Conservation (phyloP, 2,888 invertebrate species). For the Kuschelorhynchus macadamiae region DNA sequence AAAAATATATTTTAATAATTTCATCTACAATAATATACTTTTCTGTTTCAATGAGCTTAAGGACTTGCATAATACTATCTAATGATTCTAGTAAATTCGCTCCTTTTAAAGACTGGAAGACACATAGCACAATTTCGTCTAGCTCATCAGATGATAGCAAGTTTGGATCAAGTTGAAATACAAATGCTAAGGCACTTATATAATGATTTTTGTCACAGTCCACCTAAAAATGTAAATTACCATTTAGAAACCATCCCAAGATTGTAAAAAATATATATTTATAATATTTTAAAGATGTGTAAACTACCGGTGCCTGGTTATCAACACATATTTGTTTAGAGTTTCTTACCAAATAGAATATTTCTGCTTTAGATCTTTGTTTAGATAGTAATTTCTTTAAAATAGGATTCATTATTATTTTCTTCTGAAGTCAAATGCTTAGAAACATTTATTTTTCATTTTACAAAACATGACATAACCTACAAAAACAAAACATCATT, state of each 20-base stretch:
- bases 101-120: slow-evolving; percentile 14
- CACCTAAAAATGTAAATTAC: slow-evolving; percentile 11
- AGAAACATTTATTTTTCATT: no score
- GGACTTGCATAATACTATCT: background rate
- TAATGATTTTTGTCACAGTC: background rate
- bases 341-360: no score
- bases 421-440: no score
- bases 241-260: no score
- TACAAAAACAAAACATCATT: no score
- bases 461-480: no score
- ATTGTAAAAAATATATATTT: no score
- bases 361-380: no score
- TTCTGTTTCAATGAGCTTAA: background rate
- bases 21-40: background rate
- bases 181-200: slow-evolving; percentile 8
- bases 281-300: no score
- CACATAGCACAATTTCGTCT: slow-evolving; percentile 1
- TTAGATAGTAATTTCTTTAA: no score
- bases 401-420: no score
- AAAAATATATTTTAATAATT: background rate
- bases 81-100: background rate
- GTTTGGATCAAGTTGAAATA: background rate
- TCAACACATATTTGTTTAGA: background rate
- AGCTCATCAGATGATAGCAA: slow-evolving; percentile 11
- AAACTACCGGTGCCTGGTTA: background rate